Base-by-base conservation (phyloP, 2,888 invertebrate genomes). In the Tetanocera ferruginea region DNA sequence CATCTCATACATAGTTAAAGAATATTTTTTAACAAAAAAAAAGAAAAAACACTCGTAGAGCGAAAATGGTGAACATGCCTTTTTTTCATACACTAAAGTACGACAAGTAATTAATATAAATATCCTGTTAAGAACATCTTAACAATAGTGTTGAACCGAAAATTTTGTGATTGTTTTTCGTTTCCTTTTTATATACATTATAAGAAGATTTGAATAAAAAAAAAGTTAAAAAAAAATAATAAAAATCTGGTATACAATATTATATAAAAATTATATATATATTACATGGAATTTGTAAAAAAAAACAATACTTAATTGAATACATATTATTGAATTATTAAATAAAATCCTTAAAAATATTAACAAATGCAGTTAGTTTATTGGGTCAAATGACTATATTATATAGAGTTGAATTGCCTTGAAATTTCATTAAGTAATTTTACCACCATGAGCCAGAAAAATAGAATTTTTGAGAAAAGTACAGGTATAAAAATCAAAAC, bases 91-190 rank as follows among this genome's bases (percentile, higher is more conserved):
- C 64, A 43, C n/a, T 34, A 43, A 67, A 19, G 43, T 37, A 25
- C 70, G 31, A 52, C 51, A 31, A 17, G 19, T 69, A 5, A 25
- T 19, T 43, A 66, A 37, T 11, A 60, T 28, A 60, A 66, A 51
- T 51, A 69, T 25, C 51, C 11, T 23, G 43, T 43, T 69, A 69
- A 51, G 49, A 11, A 49, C 69, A 25, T 43, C 55, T 17, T 52
- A 70, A 31, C 17, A 11, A 14, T 49, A 23, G 11, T 57, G 66
- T 75, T 66, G 67, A 75, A 55, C 67, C 66, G 51, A 72, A 82
- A 78, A 80, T 79, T 82, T 84, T 85, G 86, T 86, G 84, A 86
- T 85, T 86, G 83, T 83, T 85, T 78, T 80, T 76, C 75, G 77
- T 78, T 78, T 79, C 76, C 62, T 72, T 78, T 79, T 78, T 78